phyloP scores from a whole-genome alignment of 2,797 vertebrate species.

The Sphenopsis melanotis region DNA sequence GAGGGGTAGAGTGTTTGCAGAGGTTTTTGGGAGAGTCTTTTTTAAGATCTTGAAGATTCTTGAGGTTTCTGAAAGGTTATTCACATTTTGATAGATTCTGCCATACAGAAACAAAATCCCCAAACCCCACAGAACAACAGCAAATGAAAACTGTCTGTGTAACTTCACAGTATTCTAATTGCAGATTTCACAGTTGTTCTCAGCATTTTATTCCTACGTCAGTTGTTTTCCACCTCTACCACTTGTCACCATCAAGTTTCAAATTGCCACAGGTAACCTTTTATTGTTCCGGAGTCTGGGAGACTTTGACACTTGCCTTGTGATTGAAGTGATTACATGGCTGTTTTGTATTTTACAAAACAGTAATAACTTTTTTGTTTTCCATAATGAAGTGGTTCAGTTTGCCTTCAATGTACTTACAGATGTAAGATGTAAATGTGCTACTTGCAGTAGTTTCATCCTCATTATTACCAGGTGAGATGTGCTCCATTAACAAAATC shows the following conservation, averaged over 20 bases:
- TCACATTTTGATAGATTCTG: neutral
- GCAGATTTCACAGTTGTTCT: neutral
- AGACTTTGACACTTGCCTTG: neutral
- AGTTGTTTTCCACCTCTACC: neutral
- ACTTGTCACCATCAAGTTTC: neutral
- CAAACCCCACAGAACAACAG: neutral
- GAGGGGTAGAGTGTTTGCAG: neutral
- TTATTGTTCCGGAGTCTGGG: neutral
- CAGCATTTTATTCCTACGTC: neutral
- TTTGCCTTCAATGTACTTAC: neutral
- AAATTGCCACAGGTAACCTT: neutral
- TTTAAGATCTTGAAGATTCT: neutral
- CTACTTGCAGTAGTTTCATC: neutral
- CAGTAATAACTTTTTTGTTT: neutral
- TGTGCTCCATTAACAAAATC: neutral
- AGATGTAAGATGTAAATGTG: neutral
- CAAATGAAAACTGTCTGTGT: neutral
- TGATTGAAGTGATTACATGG: neutral
- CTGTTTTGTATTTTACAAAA: slow-evolving; percentile 4
- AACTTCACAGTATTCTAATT: neutral
- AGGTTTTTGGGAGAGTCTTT: neutral
- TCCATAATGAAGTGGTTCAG: neutral
- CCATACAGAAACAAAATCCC: neutral
- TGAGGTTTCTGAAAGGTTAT: neutral
- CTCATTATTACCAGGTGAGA: neutral